phyloP scores from a whole-genome alignment of 2,888 invertebrate genomes.

The Nudaria mundana region DNA sequence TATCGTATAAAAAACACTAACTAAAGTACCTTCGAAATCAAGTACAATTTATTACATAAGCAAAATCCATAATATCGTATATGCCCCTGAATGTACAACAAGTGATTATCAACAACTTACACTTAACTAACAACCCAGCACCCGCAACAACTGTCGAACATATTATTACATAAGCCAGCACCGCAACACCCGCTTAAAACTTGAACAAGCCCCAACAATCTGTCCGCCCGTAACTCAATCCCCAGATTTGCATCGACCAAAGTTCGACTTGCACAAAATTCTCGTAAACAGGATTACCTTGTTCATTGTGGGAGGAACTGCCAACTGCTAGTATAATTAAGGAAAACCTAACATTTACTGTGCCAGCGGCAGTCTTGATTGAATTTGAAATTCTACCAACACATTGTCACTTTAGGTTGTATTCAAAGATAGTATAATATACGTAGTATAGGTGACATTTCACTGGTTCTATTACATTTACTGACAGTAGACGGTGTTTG shows the following conservation, averaged over 20 bases:
- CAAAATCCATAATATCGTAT: not conserved
- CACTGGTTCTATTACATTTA: not conserved
- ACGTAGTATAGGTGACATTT: not conserved
- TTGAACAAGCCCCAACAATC: slow-evolving; percentile 12
- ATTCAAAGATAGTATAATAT: slow-evolving; percentile 3
- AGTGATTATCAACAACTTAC: not conserved
- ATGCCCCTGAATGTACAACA: not conserved
- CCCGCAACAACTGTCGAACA: slow-evolving; percentile 1
- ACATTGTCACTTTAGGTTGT: too few relatives aligned
- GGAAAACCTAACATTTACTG: slow-evolving; percentile 44
- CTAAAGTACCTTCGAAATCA: too few relatives aligned
- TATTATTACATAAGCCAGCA: not conserved
- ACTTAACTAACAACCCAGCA: not conserved
- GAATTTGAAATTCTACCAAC: slow-evolving; percentile 34
- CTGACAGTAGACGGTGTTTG: too few relatives aligned
- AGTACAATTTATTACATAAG: not conserved
- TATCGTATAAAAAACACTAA: too few relatives aligned
- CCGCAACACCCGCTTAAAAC: slow-evolving; percentile 6
- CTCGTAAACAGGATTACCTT: slow-evolving; percentile 56
- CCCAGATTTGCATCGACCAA: slow-evolving; percentile 45
- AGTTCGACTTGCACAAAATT: slow-evolving; percentile 44
- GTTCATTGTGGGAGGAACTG: slow-evolving; percentile 45
- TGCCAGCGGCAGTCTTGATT: slow-evolving; percentile 29
- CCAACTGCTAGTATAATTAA: slow-evolving; percentile 46
- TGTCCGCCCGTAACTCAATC: slow-evolving; percentile 15